These are phyloP conservation scores for Nomada fabriciana DNA, from an alignment of 2,888 invertebrate species.

Conservation along the genomic window DNA sequence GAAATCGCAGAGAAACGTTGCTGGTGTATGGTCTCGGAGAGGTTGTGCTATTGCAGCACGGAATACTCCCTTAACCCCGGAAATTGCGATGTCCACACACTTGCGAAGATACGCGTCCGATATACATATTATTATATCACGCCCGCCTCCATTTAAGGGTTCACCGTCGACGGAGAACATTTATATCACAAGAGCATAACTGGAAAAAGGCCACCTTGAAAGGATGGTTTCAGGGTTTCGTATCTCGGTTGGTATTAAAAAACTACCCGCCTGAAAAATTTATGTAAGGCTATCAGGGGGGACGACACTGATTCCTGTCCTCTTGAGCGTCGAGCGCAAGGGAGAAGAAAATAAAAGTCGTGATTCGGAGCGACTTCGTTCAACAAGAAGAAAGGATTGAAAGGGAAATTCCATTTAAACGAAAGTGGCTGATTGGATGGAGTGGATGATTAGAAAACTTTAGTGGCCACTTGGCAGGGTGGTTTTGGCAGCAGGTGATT, in stretches of 20 bases:
- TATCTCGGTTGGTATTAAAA: constrained; percentile 17
- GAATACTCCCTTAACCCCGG: constrained; percentile 50
- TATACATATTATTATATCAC: constrained; percentile 26
- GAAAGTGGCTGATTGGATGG: not conserved
- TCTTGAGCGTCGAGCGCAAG: not conserved
- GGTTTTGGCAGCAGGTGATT: not conserved
- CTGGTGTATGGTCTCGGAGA: constrained; percentile 11
- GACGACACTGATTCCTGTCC: not conserved
- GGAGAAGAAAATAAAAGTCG: not conserved
- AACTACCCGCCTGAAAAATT: not conserved
- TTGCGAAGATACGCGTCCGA: constrained; percentile 21
- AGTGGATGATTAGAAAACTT: constrained; percentile 26
- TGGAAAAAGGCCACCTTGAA: not conserved
- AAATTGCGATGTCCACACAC: constrained; percentile 55
- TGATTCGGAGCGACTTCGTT: not conserved
- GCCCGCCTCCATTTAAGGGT: constrained; percentile 6
- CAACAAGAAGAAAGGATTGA: not conserved
- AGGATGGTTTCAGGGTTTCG: constrained; percentile 12
- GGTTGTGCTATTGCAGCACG: constrained; percentile 39
- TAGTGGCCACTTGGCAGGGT: not conserved
- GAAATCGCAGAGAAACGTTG: constrained; percentile 19
- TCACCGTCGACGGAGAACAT: constrained; percentile 12
- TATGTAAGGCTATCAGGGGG: not conserved
- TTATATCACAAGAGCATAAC: not conserved
- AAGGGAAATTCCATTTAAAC: not conserved